Evolutionary conservation across 1,140 invertebrate genomes (phyloP), one percentile per base, ranked within the genome.

Genomic region (Ganaspis sp.): DNA sequence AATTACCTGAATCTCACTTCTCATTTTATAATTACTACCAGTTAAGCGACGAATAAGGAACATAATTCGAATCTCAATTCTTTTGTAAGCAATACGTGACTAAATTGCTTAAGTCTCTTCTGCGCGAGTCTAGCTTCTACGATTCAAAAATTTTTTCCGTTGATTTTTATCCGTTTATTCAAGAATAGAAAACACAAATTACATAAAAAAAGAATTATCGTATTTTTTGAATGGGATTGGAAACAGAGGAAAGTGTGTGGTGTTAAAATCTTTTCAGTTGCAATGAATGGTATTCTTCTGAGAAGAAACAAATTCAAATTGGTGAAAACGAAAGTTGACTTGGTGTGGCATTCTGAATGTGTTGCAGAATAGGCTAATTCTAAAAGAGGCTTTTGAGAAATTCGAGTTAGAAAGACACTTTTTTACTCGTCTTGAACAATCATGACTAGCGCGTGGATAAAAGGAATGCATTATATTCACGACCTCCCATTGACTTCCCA

Each of bases 391-490:
- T 11, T 29, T 64, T 64, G 58, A 64, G 15, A 64, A 29, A 64
- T 64, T 34, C 29, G 23, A 29, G 58, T 64, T 34, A 64, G 11
- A 64, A 64, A 64, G 58, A 64, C 58, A 64, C 58, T 64, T 64
- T 64, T 64, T 64, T 64, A 29, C 58, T 64, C 21, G 58, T n/a
- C 58, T 64, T 64, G 23, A 34, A 64, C 58, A 64, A 64, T 64
- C 78, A 71, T 77, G 75, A 70, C 38, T 70, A 58, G 64, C 72
- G 80, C 74, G 80, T 78, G 74, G 80, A 73, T 49, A 73, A 70
- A 81, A 76, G 75, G 74, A 79, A 76, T 79, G 37, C 69, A 77
- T 79, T 78, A 75, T 78, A 38, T 42, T 19, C 38, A 19, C 42
- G 38, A 54, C 23, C 40, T 71, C 23, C 75, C 40, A 76, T 72